Percentiles rank a stretch among this genome's conserved stretches.
Evolutionary conservation across 2,888 invertebrate species (phyloP).

Genomic region (Platycheirus albimanus): DNA sequence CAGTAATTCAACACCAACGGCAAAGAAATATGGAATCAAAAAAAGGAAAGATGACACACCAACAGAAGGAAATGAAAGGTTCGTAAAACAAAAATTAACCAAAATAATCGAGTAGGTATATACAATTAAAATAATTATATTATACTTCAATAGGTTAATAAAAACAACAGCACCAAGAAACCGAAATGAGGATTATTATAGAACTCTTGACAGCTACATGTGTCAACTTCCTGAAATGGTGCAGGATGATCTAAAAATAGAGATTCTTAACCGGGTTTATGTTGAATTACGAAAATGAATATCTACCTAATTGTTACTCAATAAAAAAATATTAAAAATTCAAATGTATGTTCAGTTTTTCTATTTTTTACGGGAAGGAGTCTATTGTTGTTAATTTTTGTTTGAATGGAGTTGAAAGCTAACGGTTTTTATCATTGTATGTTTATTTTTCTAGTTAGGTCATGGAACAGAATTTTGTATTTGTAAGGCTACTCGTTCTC

Average conservation of each 20-base stretch:
- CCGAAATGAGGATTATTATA: conserved; percentile 18
- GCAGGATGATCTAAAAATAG: conserved; percentile 19
- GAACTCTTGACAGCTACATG: conserved; percentile 19
- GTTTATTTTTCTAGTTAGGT: no score
- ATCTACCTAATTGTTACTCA: no score
- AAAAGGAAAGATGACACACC: not conserved
- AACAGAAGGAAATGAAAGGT: conserved; percentile 3
- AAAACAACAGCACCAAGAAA: not conserved
- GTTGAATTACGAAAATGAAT: not conserved
- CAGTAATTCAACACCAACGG: not conserved
- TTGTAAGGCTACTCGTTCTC: no score
- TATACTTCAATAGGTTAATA: not conserved
- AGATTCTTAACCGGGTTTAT: conserved; percentile 1
- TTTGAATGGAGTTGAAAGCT: no score
- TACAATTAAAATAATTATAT: not conserved
- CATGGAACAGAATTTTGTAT: no score
- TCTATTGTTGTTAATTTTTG: no score
- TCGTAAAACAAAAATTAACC: not conserved
- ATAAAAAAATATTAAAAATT: no score
- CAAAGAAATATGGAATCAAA: not conserved
- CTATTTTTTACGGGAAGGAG: no score
- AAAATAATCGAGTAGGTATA: not conserved
- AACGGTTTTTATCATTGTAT: no score
- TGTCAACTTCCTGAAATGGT: not conserved
- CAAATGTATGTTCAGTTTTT: no score